phyloP scores from a whole-genome alignment of 2,888 invertebrate genomes.

The Adelphocoris suturalis region DNA sequence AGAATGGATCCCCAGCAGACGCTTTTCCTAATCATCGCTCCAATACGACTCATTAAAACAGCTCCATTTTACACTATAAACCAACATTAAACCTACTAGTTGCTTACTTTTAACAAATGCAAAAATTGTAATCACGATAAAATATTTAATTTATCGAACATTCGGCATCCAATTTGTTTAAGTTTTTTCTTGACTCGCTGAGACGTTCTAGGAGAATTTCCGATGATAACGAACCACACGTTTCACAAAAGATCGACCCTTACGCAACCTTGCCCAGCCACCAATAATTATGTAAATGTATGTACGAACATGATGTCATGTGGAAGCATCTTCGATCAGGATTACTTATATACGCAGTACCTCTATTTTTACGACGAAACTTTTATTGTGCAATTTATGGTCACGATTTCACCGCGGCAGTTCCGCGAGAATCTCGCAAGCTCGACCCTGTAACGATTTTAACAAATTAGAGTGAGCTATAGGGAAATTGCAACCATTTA shows the following conservation, averaged over 20 bases:
- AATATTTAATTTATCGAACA: too few relatives aligned
- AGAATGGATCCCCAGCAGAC: too few relatives aligned
- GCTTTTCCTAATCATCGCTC: too few relatives aligned
- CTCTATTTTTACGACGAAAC: slow-evolving; percentile 55
- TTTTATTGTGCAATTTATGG: slow-evolving; percentile 49
- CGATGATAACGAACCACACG: slow-evolving; percentile 19
- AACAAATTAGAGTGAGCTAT: neutral
- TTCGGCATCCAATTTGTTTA: neutral
- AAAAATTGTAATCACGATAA: too few relatives aligned
- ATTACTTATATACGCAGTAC: slow-evolving; percentile 47
- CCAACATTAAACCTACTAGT: too few relatives aligned
- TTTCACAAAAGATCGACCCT: slow-evolving; percentile 40
- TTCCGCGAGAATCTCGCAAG: neutral
- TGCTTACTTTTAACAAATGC: too few relatives aligned
- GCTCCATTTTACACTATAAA: too few relatives aligned
- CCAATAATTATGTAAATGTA: slow-evolving; percentile 60
- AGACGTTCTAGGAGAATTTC: neutral
- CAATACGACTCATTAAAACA: too few relatives aligned
- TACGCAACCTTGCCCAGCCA: slow-evolving; percentile 22
- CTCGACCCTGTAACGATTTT: neutral
- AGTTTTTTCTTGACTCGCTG: neutral
- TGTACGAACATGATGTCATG: slow-evolving; percentile 59
- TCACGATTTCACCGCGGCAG: slow-evolving; percentile 56
- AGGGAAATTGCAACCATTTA: neutral
- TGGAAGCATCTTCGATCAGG: slow-evolving; percentile 48